Evolutionary conservation across 2,113 vertebrate species (phyloP).

Genomic region (Eulemur macaco): DNA sequence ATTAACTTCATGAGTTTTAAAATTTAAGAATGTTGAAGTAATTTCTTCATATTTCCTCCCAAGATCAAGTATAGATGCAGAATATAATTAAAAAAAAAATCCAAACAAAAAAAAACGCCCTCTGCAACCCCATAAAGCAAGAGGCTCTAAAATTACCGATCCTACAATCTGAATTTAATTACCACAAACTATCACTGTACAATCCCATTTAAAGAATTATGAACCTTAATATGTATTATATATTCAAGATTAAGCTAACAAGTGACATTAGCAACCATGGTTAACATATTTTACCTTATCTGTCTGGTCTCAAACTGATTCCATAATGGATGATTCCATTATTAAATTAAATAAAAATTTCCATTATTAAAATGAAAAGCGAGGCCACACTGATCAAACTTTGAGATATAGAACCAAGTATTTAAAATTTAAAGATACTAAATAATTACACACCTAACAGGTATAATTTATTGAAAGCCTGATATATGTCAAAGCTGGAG

Average conservation of each 20-base stretch:
- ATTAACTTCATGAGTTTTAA: constrained; percentile 23
- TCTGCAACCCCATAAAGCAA: constrained; percentile 4
- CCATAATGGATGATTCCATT: background rate
- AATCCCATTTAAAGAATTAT: constrained; percentile 6
- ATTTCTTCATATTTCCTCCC: background rate
- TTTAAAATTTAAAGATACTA: constrained; percentile 38
- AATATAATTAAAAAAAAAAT: background rate
- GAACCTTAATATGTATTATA: background rate
- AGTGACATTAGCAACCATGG: background rate
- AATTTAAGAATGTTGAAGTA: constrained; percentile 42
- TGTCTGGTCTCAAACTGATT: constrained; percentile 24
- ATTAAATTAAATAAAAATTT: constrained; percentile 23
- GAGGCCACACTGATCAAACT: background rate
- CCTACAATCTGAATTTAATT: background rate
- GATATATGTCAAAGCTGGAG: background rate
- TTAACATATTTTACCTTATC: constrained; percentile 33
- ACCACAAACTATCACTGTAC: background rate
- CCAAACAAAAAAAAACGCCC: background rate
- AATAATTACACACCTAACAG: constrained; percentile 19
- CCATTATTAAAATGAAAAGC: constrained; percentile 38
- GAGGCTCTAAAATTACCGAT: constrained; percentile 25
- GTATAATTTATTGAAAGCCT: background rate
- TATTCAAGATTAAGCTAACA: constrained; percentile 30
- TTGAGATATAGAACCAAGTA: background rate
- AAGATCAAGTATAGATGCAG: background rate